Evolutionary conservation across 92 coral and sea anemone species (phyloP).

Genomic region (Meandrina meandrites): DNA sequence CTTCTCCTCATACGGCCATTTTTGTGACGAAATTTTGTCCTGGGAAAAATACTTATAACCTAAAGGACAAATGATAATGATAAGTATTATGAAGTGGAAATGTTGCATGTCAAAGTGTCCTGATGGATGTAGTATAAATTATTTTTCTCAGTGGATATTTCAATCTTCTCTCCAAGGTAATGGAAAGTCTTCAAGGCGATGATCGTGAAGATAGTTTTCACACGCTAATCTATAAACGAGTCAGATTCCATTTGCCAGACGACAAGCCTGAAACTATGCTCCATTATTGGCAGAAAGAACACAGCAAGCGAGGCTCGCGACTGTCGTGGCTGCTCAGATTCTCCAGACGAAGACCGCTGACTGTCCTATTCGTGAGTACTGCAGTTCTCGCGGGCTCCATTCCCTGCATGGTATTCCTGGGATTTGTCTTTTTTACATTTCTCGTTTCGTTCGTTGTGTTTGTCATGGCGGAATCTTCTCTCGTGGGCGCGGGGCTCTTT

Average conservation of each 20-base stretch:
- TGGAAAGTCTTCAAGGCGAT: conserved; percentile 18
- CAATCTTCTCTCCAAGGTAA: background rate
- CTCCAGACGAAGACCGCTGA: conserved; percentile 32
- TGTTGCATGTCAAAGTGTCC: too few relatives aligned
- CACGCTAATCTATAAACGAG: background rate
- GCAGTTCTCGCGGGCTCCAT: conserved; percentile 32
- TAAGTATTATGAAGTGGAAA: too few relatives aligned
- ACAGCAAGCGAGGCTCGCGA: conserved; percentile 25
- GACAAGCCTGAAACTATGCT: conserved; percentile 6
- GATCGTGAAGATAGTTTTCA: background rate
- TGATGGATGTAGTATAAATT: too few relatives aligned
- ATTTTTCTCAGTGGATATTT: too few relatives aligned
- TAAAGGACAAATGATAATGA: background rate
- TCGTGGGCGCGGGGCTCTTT: conserved; percentile 34
- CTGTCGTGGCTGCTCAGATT: conserved; percentile 44
- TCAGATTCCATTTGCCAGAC: conserved; percentile 41
- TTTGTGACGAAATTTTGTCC: background rate
- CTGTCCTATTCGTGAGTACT: conserved; percentile 38
- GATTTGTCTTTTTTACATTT: conserved; percentile 24
- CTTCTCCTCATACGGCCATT: background rate
- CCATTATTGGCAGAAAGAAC: conserved; percentile 19
- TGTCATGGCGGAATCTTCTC: conserved; percentile 30
- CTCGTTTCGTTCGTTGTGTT: conserved; percentile 36
- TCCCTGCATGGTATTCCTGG: conserved; percentile 24
- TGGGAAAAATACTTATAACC: background rate